Evolutionary conservation across 2,888 invertebrate species (phyloP), one percentile per base, ranked within the genome.

Genomic region (Zhuqinia jingwanae): DNA sequence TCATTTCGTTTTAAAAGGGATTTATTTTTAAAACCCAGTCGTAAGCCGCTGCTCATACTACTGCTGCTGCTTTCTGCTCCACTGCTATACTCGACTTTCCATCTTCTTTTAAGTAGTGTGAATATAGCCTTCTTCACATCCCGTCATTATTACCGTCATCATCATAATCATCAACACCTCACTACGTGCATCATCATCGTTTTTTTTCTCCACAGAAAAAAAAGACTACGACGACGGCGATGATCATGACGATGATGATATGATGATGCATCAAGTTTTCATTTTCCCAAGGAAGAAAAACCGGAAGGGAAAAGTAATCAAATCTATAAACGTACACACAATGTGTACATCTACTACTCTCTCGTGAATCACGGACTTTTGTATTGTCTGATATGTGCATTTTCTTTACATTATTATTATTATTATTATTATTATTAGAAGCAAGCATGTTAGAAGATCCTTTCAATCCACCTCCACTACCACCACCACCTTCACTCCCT

Each of bases 271-370:
- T 76, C 75, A 53, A 83, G 60, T 82, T 70, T 76, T 65, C 65
- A 60, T 63, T 76, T 83, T 63, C 42, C 45, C 17, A 22, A 53
- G 1, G 20, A 22, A 65, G 42, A n/a, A 27, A 65, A 76, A 83
- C 83, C 75, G 83, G 83, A 83, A 83, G 76, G 76, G 76, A 83
- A 83, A 83, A 83, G 83, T 83, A 83, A 83, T 83, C 76, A 42
- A 83, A 83, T 53, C 63, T 82, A 56, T 56, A n/a, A n/a, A 75
- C 10, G 36, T 3, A 36, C 36, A 36, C 36, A 36, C 36, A 6
- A 3, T 8, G 8, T 36, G 36, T 36, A n/a, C 73, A 75, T 30
- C 11, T 75, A 27, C 27, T 17, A 47, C 17, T 11, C 1, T 53
- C 30, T 56, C 56, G 56, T 75, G 75, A 75, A 0, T 36, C 56